These are phyloP conservation scores for Latrodectus elegans DNA, from an alignment of 2,888 invertebrate genomes.

Conservation along the genomic window DNA sequence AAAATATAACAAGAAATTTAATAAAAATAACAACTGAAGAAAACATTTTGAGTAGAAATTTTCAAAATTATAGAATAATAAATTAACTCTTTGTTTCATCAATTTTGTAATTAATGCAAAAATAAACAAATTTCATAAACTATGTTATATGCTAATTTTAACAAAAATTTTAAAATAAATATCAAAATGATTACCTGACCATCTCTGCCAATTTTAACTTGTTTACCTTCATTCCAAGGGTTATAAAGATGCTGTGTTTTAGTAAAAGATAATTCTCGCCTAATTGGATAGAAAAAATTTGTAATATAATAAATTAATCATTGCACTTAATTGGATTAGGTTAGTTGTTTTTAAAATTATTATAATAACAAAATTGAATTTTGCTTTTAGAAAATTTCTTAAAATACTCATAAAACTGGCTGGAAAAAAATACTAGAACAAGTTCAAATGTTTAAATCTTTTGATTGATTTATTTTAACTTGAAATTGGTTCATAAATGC, in stretches of 20 bases:
- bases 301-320: neutral
- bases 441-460: too few relatives aligned
- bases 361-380: neutral
- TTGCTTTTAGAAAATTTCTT: neutral
- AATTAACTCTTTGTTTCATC: too few relatives aligned
- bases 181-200: slow-evolving; percentile 79
- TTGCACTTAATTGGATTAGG: neutral
- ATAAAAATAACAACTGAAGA: too few relatives aligned
- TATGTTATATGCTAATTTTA: neutral
- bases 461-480: too few relatives aligned
- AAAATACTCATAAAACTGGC: too few relatives aligned
- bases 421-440: too few relatives aligned
- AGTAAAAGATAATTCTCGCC: slow-evolving; percentile 93
- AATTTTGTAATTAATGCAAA: too few relatives aligned
- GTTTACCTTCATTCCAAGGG: slow-evolving; percentile 98
- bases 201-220: slow-evolving; percentile 98
- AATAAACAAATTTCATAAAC: too few relatives aligned
- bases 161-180: neutral
- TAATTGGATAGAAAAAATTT: slow-evolving; percentile 70
- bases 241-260: slow-evolving; percentile 94
- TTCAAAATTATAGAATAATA: too few relatives aligned
- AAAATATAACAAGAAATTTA: too few relatives aligned
- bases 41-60: too few relatives aligned
- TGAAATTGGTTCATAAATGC: too few relatives aligned
- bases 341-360: neutral